phyloP scores from a whole-genome alignment of 1,140 invertebrate genomes.

The Archivesica marissinica region DNA sequence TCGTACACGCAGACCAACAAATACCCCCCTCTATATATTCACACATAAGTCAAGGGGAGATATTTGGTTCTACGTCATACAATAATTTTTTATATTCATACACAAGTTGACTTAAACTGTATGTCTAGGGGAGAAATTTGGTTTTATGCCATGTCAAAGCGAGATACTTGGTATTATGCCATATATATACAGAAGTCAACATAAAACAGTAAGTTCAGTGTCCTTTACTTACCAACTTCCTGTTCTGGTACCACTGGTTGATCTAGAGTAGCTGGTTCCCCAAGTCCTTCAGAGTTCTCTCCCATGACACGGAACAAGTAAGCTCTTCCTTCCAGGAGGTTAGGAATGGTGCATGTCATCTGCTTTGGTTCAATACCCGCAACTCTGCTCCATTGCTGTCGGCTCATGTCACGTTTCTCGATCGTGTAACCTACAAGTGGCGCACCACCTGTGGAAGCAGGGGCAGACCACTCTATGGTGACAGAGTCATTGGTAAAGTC shows the following conservation, averaged over 20 bases:
- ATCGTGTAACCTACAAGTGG: slow-evolving; percentile 96
- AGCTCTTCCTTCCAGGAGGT: slow-evolving; percentile 95
- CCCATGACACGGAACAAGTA: slow-evolving; percentile 97
- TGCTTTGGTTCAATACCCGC: slow-evolving; percentile 70
- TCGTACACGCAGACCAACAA: no score
- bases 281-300: slow-evolving; percentile 95
- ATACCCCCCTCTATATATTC: no score
- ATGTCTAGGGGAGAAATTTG: no score
- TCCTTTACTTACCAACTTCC: slow-evolving; percentile 76
- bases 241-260: slow-evolving; percentile 84
- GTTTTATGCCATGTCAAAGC: no score
- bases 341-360: slow-evolving; percentile 76
- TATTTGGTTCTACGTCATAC: no score
- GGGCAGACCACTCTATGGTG: slow-evolving; percentile 92
- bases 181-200: no score
- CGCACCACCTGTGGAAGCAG: slow-evolving; percentile 98
- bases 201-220: no score
- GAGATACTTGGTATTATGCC: no score
- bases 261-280: slow-evolving; percentile 74
- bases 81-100: no score
- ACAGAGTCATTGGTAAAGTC: slow-evolving; percentile 79
- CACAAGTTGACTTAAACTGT: no score
- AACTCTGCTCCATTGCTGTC: slow-evolving; percentile 87
- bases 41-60: no score
- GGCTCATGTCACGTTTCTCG: slow-evolving; percentile 90